Conservation (phyloP, 2,797 vertebrate species). For the Knipowitschia caucasica region DNA sequence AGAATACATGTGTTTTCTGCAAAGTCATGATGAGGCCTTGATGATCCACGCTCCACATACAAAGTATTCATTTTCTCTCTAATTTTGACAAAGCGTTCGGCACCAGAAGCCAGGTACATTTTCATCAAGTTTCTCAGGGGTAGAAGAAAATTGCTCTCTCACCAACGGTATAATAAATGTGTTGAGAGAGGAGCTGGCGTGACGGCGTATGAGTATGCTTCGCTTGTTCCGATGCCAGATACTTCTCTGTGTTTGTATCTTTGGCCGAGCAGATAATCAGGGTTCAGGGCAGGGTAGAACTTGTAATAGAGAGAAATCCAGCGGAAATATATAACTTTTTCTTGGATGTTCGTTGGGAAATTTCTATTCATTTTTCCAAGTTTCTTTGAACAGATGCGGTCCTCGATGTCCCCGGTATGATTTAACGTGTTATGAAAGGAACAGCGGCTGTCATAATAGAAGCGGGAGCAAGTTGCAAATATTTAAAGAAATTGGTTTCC, state of each 20-base stretch:
- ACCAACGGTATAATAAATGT: slow-evolving; percentile 8
- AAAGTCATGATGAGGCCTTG: background rate
- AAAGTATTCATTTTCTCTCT: background rate
- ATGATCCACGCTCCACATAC: background rate
- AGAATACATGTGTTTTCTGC: background rate
- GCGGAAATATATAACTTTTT: background rate
- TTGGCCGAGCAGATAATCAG: slow-evolving; percentile 30
- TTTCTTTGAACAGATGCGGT: background rate
- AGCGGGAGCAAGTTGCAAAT: too few relatives aligned
- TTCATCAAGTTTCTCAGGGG: background rate
- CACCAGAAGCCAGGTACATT: background rate
- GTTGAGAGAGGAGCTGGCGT: slow-evolving; percentile 12
- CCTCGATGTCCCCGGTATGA: background rate
- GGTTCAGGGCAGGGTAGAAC: slow-evolving; percentile 17
- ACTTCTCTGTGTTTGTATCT: slow-evolving; percentile 35
- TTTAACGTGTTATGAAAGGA: too few relatives aligned
- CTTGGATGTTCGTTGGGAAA: slow-evolving; percentile 1
- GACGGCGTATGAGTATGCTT: slow-evolving; percentile 26
- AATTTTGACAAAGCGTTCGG: background rate
- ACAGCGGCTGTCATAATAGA: too few relatives aligned
- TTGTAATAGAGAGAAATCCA: slow-evolving; percentile 19
- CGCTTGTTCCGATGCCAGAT: slow-evolving; percentile 24
- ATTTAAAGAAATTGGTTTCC: too few relatives aligned
- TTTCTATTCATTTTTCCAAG: background rate
- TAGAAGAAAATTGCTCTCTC: slow-evolving; percentile 1